Base-by-base conservation (phyloP, 1,140 invertebrate genomes). In the Eumaeus atala region DNA sequence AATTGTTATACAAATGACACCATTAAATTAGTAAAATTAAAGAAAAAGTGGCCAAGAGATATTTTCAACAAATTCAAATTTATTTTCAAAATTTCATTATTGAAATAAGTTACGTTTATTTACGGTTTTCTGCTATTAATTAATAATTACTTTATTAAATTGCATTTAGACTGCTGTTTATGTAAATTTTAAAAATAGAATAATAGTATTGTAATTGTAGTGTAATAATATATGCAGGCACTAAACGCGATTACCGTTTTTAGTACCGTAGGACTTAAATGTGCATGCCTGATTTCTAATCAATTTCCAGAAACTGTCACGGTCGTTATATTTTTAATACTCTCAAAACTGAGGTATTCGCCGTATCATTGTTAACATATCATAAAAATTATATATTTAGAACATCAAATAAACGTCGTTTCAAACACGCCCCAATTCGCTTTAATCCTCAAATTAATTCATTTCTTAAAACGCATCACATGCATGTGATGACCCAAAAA, bases 381-480 rank as follows among this genome's bases (percentile, higher is more conserved):
- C 51, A 54, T 47, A 47, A 54, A 54, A 9, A 6, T 16, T 12
- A 21, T 42, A 61, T 37, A 61, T 57, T 50, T 56, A 55, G 58
- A 71, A 69, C 55, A 57, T 61, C 62, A 61, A 66, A 66, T 56
- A 56, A 47, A 51, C 48, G 54, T 42, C 53, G 48, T 64, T 28
- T 65, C 65, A 66, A 64, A 72, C 62, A 64, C 58, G 56, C 67
- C 62, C 57, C 55, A 67, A 67, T 72, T 75, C 72, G 62, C 71
- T 70, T 70, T 72, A 70, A 66, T 64, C 61, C 70, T 70, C 72
- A 79, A 77, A 76, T 74, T 77, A 80, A 81, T 76, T 58, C 62
- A 54, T 69, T 75, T 77, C 67, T 76, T 71, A 72, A 76, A 80
- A 84, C 70, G 68, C 72, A 73, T 77, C 73, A 80, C 77, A 72